Base-by-base conservation (phyloP, 2,888 invertebrate genomes). In the Eurois occulta region DNA sequence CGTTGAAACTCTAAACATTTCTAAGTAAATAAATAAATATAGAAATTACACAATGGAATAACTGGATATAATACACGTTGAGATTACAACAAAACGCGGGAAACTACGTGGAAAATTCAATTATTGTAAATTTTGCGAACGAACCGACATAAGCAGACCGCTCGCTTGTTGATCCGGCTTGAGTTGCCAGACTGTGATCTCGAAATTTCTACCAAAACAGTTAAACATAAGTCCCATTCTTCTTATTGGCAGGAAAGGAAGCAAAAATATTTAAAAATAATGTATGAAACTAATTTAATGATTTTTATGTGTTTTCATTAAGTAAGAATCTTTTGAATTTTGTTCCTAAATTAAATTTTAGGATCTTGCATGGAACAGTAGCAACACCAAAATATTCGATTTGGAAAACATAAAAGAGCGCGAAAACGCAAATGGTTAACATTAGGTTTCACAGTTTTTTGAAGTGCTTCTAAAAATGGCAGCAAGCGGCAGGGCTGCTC, bases 161-260 rank as follows among this genome's bases (percentile, higher is more conserved):
- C 85, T 91, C 90, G 96, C 96, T 95, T 95, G 96, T 96, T 96
- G 96, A 95, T 95, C 94, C 92, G 92, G 89, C 87, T 81, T 88
- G 91, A 91, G 94, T 93, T 95, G 91, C 94, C 90, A 94, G 81
- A 48, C 10, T 77, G 66, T 28, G 73, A 71, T 65, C n/a, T 35
- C n/a, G 73, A 38, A n/a, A 77, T 62, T 70, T 60, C 77, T 70
- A 41, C 60, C 16, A 73, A 16, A 79, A 77, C 18, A 58, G 5
- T 18, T 16, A 13, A 52, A 62, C 7, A 38, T 11, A 52, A 10
- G 28, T 28, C 2, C 6, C 18, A 7, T 55, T n/a, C 18, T 3
- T 41, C 24, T 32, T 3, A 10, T 32, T 11, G 1, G 16, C 16
- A 35, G 4, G 13, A 28, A 7, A 16, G 24, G 1, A n/a, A n/a